phyloP scores from a whole-genome alignment of 2,113 vertebrate species.

The Tapirus terrestris region DNA sequence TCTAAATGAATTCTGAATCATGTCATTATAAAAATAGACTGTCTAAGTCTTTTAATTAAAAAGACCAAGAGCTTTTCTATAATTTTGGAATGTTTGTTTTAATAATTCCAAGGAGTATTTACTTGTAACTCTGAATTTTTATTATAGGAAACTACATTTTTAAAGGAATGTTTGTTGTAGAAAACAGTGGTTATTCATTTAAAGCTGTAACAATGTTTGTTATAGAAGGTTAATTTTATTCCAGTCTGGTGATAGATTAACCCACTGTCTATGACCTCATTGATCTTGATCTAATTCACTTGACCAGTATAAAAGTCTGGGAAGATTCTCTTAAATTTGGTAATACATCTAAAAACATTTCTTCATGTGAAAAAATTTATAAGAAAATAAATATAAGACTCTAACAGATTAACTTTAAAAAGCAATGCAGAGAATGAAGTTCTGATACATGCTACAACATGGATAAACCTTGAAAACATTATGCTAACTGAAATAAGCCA shows the following conservation, averaged over 20 bases:
- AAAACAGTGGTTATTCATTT: background rate
- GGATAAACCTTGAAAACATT: background rate
- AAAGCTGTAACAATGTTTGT: background rate
- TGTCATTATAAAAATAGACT: background rate
- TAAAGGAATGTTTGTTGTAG: background rate
- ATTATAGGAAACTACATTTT: background rate
- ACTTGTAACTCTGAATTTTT: background rate
- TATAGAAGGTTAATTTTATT: background rate
- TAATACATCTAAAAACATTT: background rate
- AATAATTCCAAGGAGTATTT: background rate
- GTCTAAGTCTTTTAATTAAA: no score
- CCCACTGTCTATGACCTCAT: background rate
- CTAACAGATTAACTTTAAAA: background rate
- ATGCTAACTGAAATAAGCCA: background rate
- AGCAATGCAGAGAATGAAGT: background rate
- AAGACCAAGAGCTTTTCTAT: background rate
- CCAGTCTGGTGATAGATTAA: background rate
- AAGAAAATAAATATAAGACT: background rate
- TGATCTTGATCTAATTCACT: background rate
- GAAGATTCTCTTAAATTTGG: background rate
- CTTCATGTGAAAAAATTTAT: background rate
- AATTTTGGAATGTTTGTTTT: background rate
- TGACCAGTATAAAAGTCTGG: background rate
- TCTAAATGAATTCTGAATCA: background rate
- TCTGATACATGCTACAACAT: background rate